phyloP scores from a whole-genome alignment of 2,113 vertebrate species.

The Hemichromis elongatus region DNA sequence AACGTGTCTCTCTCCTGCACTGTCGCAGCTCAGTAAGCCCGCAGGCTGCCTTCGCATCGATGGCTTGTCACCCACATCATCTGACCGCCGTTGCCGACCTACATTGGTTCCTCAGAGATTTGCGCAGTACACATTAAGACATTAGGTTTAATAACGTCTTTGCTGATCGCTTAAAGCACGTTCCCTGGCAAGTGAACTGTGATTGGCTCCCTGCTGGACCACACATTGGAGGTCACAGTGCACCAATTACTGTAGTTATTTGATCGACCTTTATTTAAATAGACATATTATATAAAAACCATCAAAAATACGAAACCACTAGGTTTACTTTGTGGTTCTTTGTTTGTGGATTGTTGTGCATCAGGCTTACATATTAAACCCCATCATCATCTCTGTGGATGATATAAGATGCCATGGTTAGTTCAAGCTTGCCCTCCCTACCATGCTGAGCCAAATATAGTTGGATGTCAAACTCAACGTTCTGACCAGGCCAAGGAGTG shows the following conservation, averaged over 20 bases:
- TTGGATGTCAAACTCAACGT: background rate
- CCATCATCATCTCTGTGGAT: background rate
- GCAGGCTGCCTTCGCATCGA: background rate
- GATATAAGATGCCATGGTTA: background rate
- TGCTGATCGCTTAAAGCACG: background rate
- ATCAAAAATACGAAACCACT: background rate
- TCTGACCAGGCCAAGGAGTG: background rate
- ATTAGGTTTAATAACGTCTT: background rate
- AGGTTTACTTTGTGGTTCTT: background rate
- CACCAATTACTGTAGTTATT: background rate
- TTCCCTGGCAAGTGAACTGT: background rate
- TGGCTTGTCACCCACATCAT: background rate
- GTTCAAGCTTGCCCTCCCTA: background rate
- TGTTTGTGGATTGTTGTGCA: background rate
- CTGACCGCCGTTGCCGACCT: background rate
- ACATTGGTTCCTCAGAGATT: background rate
- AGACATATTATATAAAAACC: background rate
- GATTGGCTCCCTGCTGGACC: background rate
- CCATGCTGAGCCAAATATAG: background rate
- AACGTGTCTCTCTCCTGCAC: background rate
- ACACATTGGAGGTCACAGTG: background rate
- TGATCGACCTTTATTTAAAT: background rate
- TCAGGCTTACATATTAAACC: background rate
- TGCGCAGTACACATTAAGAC: background rate
- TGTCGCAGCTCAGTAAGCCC: background rate